phyloP scores from a whole-genome alignment of 2,113 vertebrate species.

The Notothenia coriiceps region DNA sequence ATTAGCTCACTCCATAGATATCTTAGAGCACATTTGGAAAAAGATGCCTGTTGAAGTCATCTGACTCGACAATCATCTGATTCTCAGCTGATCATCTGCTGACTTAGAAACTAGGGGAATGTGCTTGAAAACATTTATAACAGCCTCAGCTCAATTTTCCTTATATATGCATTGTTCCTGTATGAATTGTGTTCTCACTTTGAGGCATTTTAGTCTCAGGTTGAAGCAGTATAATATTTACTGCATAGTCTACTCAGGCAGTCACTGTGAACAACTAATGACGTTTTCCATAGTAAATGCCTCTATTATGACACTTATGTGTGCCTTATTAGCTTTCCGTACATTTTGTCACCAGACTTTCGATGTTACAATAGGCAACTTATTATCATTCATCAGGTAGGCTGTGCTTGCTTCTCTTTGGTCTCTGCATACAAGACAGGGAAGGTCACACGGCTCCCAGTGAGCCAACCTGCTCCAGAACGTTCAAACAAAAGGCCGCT shows the following conservation, averaged over 20 bases:
- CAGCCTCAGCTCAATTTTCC: neutral
- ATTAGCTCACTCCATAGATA: slow-evolving; percentile 24
- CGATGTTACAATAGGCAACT: slow-evolving; percentile 62
- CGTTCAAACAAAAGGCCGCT: slow-evolving; percentile 64
- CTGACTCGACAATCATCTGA: slow-evolving; percentile 77
- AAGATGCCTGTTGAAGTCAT: slow-evolving; percentile 67
- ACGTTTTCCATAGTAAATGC: slow-evolving; percentile 42
- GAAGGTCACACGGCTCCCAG: slow-evolving; percentile 68
- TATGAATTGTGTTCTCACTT: neutral
- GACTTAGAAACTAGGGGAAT: slow-evolving; percentile 56
- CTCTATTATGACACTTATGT: slow-evolving; percentile 43
- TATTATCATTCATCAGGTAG: slow-evolving; percentile 70
- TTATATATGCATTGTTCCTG: neutral
- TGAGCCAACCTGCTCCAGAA: slow-evolving; percentile 51
- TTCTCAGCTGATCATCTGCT: slow-evolving; percentile 79
- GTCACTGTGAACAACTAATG: slow-evolving; percentile 31
- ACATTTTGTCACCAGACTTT: slow-evolving; percentile 50
- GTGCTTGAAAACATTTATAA: slow-evolving; percentile 29
- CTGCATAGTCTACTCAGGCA: slow-evolving; percentile 16
- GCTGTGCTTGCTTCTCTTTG: slow-evolving; percentile 64
- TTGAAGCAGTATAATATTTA: slow-evolving; percentile 6
- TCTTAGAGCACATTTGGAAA: slow-evolving; percentile 40
- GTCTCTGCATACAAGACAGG: slow-evolving; percentile 55
- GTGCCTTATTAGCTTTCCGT: slow-evolving; percentile 57
- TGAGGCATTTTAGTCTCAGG: neutral